These are phyloP conservation scores for Falco biarmicus DNA, from an alignment of 2,797 vertebrate genomes.

Conservation along the genomic window DNA sequence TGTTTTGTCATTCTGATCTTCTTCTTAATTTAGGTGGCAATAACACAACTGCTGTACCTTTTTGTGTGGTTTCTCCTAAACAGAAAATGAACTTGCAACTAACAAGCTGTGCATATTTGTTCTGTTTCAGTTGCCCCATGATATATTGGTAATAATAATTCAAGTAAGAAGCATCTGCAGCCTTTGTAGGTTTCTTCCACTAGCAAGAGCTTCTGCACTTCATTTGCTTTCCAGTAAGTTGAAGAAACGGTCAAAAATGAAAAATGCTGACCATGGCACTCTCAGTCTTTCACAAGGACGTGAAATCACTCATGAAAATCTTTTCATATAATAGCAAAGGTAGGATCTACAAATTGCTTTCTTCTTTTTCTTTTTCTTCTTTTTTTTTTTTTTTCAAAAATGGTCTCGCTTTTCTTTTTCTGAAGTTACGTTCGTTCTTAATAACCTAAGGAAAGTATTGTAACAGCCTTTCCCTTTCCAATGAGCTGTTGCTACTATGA, in stretches of 20 bases:
- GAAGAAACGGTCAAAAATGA: neutral
- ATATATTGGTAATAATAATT: neutral
- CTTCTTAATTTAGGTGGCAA: neutral
- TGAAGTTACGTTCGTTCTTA: neutral
- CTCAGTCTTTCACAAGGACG: neutral
- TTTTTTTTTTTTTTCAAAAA: neutral
- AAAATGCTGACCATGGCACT: neutral
- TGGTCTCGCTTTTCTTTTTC: neutral
- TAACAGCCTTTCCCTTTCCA: neutral
- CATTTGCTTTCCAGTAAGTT: neutral
- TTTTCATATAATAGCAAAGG: neutral
- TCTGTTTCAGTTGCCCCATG: neutral
- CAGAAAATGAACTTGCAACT: neutral
- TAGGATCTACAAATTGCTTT: fast-evolving
- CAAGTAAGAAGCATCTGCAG: neutral
- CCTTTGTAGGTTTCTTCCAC: neutral
- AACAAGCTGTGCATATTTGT: neutral
- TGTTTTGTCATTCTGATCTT: neutral
- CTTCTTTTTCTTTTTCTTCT: neutral
- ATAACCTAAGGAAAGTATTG: neutral
- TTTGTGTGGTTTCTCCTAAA: neutral
- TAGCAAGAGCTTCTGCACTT: neutral
- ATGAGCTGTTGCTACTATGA: neutral
- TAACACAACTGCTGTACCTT: neutral
- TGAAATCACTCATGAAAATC: neutral